These are phyloP conservation scores for Apodemia hepburni DNA, from an alignment of 2,888 invertebrate species.

Conservation along the genomic window DNA sequence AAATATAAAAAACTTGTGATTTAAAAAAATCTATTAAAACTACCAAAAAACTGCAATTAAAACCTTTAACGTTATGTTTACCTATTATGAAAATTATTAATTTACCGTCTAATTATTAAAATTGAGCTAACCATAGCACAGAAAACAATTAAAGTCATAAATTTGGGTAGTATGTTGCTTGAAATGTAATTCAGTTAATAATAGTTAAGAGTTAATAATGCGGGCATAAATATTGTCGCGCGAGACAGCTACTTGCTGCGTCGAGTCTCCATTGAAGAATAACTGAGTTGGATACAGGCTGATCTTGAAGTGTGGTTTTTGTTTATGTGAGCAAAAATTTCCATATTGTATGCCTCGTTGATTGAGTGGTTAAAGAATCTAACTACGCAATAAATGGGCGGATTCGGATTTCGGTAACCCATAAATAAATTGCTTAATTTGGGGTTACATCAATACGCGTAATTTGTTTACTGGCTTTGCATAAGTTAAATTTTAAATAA, in stretches of 20 bases:
- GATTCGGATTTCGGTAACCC: too few relatives aligned
- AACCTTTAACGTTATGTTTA: neutral
- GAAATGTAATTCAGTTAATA: conserved; percentile 57
- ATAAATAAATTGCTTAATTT: too few relatives aligned
- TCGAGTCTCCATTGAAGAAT: conserved; percentile 76
- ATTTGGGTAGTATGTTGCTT: conserved; percentile 28
- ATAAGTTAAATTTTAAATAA: too few relatives aligned
- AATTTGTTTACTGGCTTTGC: too few relatives aligned
- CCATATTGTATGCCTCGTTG: too few relatives aligned
- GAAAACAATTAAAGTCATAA: conserved; percentile 21
- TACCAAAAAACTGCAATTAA: neutral
- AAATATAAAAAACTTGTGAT: too few relatives aligned
- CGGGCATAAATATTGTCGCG: conserved; percentile 77
- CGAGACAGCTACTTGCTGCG: conserved; percentile 69
- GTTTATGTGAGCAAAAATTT: too few relatives aligned
- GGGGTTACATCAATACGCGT: too few relatives aligned
- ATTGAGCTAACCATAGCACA: conserved; percentile 2
- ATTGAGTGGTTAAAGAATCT: too few relatives aligned
- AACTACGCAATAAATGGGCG: too few relatives aligned
- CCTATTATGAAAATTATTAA: neutral
- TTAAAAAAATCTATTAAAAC: neutral
- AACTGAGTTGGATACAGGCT: conserved; percentile 49
- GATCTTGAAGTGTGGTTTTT: conserved; percentile 30
- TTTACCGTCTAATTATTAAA: conserved; percentile 5
- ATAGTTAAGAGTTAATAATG: conserved; percentile 73